A percentile compares a stretch with the other conserved stretches of the same genome.
Conservation (phyloP, 2,888 invertebrate species). For the Pseudococcus viburni region DNA sequence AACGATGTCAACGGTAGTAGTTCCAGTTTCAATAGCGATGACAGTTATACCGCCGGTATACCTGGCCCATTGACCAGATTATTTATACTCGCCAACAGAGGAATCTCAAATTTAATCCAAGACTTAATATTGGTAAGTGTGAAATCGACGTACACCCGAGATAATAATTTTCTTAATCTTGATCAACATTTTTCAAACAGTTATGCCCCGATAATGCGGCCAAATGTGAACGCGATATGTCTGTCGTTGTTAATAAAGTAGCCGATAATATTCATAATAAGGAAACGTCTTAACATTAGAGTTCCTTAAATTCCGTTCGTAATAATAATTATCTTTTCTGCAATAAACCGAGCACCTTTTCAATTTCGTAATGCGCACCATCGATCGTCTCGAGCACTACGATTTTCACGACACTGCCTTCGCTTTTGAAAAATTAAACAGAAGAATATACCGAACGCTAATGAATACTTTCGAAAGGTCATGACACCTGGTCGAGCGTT, state of each 20-base stretch:
- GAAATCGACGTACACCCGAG: too few species aligned
- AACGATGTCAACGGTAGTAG: conserved; percentile 56
- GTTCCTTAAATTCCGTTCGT: conserved; percentile 5
- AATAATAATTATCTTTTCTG: conserved; percentile 2
- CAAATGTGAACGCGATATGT: conserved; percentile 51
- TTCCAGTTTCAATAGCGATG: conserved; percentile 71
- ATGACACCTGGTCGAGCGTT: not conserved
- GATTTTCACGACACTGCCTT: conserved; percentile 30
- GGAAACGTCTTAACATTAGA: conserved; percentile 25
- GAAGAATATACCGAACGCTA: not conserved
- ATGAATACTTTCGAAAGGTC: not conserved
- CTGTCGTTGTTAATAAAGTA: conserved; percentile 59
- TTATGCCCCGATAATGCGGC: conserved; percentile 44
- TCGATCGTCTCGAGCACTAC: not conserved
- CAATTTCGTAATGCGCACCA: not conserved
- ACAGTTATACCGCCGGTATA: conserved; percentile 84
- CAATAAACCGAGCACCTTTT: not conserved
- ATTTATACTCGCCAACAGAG: conserved; percentile 89
- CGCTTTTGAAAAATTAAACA: not conserved
- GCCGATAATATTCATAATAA: conserved; percentile 48
- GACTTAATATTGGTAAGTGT: conserved; percentile 86
- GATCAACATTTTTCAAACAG: conserved; percentile 56
- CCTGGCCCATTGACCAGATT: conserved; percentile 90
- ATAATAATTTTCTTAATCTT: conserved; percentile 11
- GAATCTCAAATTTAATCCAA: conserved; percentile 88